Percentiles rank a stretch among this genome's conserved stretches.
These are phyloP conservation scores for Hippocampus barbouri DNA, from an alignment of 2,113 vertebrate genomes.

Conservation along the genomic window DNA sequence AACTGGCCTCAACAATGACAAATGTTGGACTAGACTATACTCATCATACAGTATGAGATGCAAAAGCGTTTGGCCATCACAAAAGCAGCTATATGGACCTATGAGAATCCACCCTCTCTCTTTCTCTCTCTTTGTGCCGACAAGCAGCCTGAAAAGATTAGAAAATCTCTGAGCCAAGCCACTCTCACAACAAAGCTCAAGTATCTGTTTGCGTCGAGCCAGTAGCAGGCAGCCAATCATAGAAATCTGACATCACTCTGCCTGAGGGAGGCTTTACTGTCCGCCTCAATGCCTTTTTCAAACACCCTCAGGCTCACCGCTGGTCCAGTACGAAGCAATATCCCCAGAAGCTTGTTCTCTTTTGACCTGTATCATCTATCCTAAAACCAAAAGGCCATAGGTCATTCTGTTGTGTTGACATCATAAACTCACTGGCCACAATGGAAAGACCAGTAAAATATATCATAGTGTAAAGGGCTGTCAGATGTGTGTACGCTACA, in stretches of 20 bases:
- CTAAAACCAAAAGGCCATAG: not conserved
- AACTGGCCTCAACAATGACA: not conserved
- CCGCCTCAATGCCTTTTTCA: not conserved
- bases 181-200: not conserved
- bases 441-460: not conserved
- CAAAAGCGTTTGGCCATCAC: not conserved
- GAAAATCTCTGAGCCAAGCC: constrained; percentile 5
- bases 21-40: too few species aligned
- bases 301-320: not conserved
- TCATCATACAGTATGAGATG: not conserved
- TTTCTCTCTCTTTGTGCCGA: constrained; percentile 1
- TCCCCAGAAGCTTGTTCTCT: not conserved
- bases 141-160: constrained; percentile 1
- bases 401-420: not conserved
- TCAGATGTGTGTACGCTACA: too few species aligned
- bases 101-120: not conserved
- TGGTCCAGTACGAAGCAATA: not conserved
- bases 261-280: not conserved
- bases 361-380: not conserved
- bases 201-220: not conserved
- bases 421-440: not conserved
- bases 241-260: not conserved
- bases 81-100: not conserved
- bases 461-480: too few species aligned
- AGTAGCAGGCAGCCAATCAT: not conserved